Base-by-base conservation (phyloP, 1,140 invertebrate genomes). In the Pseudomyrmex pallidus region DNA sequence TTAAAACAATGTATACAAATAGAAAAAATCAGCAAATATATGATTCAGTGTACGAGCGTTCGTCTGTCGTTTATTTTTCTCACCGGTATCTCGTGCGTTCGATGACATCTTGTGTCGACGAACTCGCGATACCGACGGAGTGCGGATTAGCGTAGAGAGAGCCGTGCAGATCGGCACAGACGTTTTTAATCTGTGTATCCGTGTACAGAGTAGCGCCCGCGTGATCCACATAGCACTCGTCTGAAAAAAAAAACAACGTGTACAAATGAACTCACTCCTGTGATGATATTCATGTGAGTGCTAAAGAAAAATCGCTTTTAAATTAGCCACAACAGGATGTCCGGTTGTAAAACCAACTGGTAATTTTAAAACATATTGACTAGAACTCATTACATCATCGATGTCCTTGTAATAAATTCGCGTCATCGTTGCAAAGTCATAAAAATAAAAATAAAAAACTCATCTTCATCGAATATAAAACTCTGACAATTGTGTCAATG, bases 91-190 rank as follows among this genome's bases (percentile, higher is more conserved):
- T 95, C 52, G 97, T 95, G 92, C 97, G 96, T 90, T 99, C 98
- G 54, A 99, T 95, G 44, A 96, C 95, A 93, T 98, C 97, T 68
- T 96, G 96, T 22, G 97, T 97, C 80, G 96, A 92, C 90, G 96
- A 96, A 91, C 98, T 97, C 17, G 96, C 96, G 13, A 92, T 89
- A 90, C 95, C 96, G 66, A 95, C 90, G 15, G 96, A 97, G 94
- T 99, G 98, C 50, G 98, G 98, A 95, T 99, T 99, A 82, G 97
- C 96, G 92, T 98, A 98, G 7, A 98, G 91, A 94, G 96, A 96
- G 15, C 92, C 92, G 35, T 95, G 93, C 57, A 99, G 95, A 90
- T 97, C 95, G 57, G 95, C 91, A 50, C 95, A 94, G n/a, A 97
- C 92, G 63, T 95, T 94, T 83, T 96, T 93, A 20, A 99, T 95